Evolutionary conservation across 1,140 invertebrate species (phyloP).

Genomic region (Pantala flavescens): DNA sequence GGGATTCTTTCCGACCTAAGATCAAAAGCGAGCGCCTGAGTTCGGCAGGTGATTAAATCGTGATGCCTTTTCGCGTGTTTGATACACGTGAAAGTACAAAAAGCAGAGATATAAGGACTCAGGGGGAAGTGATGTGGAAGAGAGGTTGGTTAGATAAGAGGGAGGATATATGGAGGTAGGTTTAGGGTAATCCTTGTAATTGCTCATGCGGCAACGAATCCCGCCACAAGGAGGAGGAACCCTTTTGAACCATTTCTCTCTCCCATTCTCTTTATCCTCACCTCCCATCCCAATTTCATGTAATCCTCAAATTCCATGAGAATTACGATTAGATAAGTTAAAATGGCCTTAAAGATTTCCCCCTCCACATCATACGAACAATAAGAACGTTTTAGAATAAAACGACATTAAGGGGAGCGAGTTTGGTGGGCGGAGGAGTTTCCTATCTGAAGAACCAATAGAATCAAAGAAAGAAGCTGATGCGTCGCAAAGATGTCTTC

Average conservation of each 20-base stretch:
- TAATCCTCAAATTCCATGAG: too few species aligned
- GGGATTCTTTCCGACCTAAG: too few species aligned
- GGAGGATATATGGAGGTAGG: neutral
- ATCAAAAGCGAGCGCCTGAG: too few species aligned
- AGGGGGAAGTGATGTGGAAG: neutral
- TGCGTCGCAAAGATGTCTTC: neutral
- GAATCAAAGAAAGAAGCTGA: neutral
- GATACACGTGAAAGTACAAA: neutral
- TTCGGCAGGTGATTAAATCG: too few species aligned
- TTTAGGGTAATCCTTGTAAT: neutral
- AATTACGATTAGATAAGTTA: too few species aligned
- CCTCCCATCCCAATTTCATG: neutral
- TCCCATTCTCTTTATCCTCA: neutral
- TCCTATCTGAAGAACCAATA: neutral
- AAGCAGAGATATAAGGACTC: neutral
- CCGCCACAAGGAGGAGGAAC: neutral
- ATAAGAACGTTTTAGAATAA: neutral
- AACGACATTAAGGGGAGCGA: neutral
- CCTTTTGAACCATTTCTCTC: neutral
- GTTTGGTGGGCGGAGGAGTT: neutral
- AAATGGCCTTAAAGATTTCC: too few species aligned
- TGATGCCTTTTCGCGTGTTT: too few species aligned
- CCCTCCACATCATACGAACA: neutral
- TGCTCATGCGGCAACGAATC: conserved; percentile 7
- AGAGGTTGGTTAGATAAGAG: neutral